phyloP scores from a whole-genome alignment of 2,888 invertebrate genomes.

The Epistrophella euchroma region DNA sequence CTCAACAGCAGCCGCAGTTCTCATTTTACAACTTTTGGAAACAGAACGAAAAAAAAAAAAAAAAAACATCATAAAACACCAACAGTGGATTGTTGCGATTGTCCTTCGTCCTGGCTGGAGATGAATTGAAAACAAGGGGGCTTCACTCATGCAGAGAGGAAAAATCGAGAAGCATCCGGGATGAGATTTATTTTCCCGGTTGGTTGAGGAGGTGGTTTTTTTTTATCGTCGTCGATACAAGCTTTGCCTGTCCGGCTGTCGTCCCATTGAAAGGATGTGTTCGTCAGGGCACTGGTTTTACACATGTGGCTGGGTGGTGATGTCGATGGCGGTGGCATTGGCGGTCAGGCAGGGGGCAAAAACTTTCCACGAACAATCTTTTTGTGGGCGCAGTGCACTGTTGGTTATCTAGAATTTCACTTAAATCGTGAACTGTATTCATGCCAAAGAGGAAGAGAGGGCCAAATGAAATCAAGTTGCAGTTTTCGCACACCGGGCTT shows the following conservation, averaged over 20 bases:
- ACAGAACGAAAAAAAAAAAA: constrained; percentile 10
- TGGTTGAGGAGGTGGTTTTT: constrained; percentile 22
- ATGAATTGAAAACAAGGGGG: constrained; percentile 55
- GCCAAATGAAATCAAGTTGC: constrained; percentile 48
- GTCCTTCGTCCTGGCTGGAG: constrained; percentile 45
- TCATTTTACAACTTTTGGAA: constrained; percentile 63
- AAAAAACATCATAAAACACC: constrained; percentile 5
- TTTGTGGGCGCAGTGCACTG: constrained; percentile 65
- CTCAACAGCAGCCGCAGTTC: constrained; percentile 62
- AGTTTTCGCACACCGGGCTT: constrained; percentile 45
- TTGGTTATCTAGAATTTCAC: constrained; percentile 73
- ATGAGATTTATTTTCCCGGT: constrained; percentile 59
- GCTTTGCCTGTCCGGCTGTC: constrained; percentile 49
- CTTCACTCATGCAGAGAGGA: constrained; percentile 36
- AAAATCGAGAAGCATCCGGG: constrained; percentile 56
- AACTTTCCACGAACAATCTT: constrained; percentile 62
- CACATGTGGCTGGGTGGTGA: constrained; percentile 33
- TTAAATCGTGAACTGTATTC: constrained; percentile 70
- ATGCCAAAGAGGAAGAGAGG: constrained; percentile 31
- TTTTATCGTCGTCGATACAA: constrained; percentile 46
- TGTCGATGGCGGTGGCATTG: constrained; percentile 1
- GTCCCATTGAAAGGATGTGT: constrained; percentile 45
- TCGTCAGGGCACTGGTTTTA: constrained; percentile 37
- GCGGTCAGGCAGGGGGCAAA: neutral
- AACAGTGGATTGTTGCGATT: constrained; percentile 32